Evolutionary conservation across 1,140 invertebrate genomes (phyloP).

Genomic region (Xylocopa sonorina): DNA sequence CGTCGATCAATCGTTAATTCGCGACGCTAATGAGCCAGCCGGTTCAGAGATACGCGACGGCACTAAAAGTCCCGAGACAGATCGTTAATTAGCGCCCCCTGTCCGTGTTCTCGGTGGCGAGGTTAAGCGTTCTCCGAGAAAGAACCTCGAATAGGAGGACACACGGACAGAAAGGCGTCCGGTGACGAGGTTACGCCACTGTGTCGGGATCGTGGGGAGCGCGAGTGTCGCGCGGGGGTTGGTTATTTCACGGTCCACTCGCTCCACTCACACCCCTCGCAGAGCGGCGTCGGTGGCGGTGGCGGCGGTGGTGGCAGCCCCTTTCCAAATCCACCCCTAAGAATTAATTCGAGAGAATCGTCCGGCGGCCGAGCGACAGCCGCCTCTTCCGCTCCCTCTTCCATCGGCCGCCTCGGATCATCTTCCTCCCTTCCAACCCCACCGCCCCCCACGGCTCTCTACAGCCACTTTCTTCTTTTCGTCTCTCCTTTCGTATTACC

Average conservation of each 20-base stretch:
- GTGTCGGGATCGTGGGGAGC: conserved; percentile 66
- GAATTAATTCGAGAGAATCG: conserved; percentile 82
- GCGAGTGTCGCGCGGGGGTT: conserved; percentile 76
- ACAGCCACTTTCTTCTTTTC: conserved; percentile 46
- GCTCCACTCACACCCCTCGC: conserved; percentile 76
- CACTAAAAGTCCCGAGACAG: conserved; percentile 38
- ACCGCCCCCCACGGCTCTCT: too few species aligned
- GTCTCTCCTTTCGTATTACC: conserved; percentile 63
- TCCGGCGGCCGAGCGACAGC: conserved; percentile 76
- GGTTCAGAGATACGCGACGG: not conserved
- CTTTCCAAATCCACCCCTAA: conserved; percentile 79
- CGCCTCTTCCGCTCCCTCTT: conserved; percentile 63
- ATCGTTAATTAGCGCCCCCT: conserved; percentile 51
- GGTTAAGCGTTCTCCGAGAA: conserved; percentile 36
- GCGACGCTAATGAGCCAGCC: conserved; percentile 38
- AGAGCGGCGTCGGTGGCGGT: conserved; percentile 60
- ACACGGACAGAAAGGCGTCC: not conserved
- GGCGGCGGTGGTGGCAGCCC: conserved; percentile 58
- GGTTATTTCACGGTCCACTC: conserved; percentile 83
- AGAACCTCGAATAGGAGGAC: conserved; percentile 21
- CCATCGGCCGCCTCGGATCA: conserved; percentile 37
- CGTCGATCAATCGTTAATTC: conserved; percentile 34
- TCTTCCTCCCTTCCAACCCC: conserved; percentile 21
- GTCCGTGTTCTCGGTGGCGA: conserved; percentile 9
- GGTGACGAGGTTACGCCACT: conserved; percentile 72